phyloP scores from a whole-genome alignment of 2,888 invertebrate species.

The Keiferia lycopersicella region DNA sequence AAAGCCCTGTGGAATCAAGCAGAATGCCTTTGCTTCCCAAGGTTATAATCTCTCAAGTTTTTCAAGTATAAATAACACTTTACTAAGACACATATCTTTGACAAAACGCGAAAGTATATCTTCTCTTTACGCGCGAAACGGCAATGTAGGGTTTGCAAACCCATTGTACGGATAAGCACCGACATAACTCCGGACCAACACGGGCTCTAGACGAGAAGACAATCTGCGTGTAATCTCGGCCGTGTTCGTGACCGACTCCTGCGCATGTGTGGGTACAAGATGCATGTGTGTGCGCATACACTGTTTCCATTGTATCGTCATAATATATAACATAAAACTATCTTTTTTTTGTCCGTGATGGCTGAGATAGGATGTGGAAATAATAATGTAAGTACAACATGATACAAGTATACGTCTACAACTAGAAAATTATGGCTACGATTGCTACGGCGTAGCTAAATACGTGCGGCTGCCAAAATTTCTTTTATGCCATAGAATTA shows the following conservation, averaged over 20 bases:
- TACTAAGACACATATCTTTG: no score
- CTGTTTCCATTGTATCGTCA: slow-evolving; percentile 50
- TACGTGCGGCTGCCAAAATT: no score
- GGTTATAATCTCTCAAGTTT: no score
- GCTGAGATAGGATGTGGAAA: no score
- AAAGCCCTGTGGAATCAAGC: neutral
- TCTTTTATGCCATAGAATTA: no score
- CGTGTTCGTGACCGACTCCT: slow-evolving; percentile 66
- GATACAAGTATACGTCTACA: no score
- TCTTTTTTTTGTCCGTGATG: neutral
- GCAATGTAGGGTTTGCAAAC: neutral
- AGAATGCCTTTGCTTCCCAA: neutral
- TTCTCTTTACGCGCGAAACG: neutral
- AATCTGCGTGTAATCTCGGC: slow-evolving; percentile 70
- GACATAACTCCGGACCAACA: slow-evolving; percentile 1
- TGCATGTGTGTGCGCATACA: slow-evolving; percentile 48
- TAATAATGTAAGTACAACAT: no score
- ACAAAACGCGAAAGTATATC: neutral
- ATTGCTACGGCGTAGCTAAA: no score
- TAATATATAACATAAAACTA: no score
- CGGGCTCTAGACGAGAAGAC: slow-evolving; percentile 57
- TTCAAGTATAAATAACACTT: no score
- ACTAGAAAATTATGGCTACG: no score
- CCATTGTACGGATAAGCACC: slow-evolving; percentile 4
- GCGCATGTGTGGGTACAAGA: slow-evolving; percentile 56